Evolutionary conservation across 92 coral and sea anemone genomes (phyloP).

Genomic region (Meandrina meandrites): DNA sequence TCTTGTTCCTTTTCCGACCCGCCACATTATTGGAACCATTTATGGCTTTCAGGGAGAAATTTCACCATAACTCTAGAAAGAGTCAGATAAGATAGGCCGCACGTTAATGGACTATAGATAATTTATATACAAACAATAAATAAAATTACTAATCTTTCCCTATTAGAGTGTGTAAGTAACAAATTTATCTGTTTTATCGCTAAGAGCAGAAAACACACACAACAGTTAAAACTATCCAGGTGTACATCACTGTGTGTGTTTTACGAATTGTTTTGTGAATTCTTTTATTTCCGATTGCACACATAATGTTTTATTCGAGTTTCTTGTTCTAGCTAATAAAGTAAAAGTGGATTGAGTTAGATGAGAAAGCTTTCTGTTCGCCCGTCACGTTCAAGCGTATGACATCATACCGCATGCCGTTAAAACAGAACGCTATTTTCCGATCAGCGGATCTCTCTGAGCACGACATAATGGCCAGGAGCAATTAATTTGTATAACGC

Average conservation of each 20-base stretch:
- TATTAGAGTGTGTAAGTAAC: neutral
- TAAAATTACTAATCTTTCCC: neutral
- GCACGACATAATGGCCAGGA: neutral
- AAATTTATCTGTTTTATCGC: neutral
- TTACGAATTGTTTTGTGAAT: neutral
- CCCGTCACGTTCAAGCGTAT: neutral
- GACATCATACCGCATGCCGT: neutral
- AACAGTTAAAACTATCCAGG: neutral
- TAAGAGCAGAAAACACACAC: neutral
- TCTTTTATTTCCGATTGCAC: conserved; percentile 2
- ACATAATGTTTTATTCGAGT: neutral
- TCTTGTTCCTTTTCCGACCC: neutral
- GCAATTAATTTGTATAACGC: neutral
- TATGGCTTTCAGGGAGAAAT: neutral
- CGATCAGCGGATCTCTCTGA: neutral
- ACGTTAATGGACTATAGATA: neutral
- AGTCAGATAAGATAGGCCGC: neutral
- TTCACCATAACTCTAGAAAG: neutral
- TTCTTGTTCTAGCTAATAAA: neutral
- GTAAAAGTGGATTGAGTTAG: neutral
- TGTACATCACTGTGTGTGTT: neutral
- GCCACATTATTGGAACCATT: neutral
- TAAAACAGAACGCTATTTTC: neutral
- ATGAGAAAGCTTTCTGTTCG: neutral
- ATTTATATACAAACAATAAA: neutral